phyloP scores from a whole-genome alignment of 1,140 invertebrate genomes.

The Philopotamus ludificatus region DNA sequence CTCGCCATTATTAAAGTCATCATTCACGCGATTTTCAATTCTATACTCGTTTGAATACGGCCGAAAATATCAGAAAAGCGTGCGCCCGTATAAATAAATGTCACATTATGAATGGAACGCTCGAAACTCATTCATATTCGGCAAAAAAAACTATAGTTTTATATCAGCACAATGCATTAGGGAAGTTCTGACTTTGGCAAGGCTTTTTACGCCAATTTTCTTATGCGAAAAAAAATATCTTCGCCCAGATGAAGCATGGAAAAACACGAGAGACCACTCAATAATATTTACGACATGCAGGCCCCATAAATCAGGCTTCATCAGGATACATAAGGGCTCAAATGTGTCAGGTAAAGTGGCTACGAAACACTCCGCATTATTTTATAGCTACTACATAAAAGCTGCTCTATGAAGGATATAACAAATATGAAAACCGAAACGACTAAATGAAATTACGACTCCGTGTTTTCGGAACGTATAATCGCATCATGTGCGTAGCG shows the following conservation, averaged over 20 bases:
- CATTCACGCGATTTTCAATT: no score
- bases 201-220: no score
- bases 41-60: no score
- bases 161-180: no score
- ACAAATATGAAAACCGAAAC: conserved; percentile 2
- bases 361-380: neutral
- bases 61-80: no score
- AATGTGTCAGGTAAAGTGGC: neutral
- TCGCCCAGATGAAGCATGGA: neutral
- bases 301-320: conserved; percentile 6
- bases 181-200: no score
- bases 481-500: neutral
- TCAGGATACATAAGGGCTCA: conserved; percentile 5
- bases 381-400: neutral
- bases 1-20: no score
- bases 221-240: no score
- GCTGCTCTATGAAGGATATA: neutral
- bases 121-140: no score
- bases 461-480: neutral
- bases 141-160: no score
- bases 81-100: no score
- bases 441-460: conserved; percentile 7
- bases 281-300: conserved; percentile 2
- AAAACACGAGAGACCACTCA: neutral
- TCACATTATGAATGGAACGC: no score